Evolutionary conservation across 1,140 invertebrate genomes (phyloP).

Genomic region (Orius insidiosus): DNA sequence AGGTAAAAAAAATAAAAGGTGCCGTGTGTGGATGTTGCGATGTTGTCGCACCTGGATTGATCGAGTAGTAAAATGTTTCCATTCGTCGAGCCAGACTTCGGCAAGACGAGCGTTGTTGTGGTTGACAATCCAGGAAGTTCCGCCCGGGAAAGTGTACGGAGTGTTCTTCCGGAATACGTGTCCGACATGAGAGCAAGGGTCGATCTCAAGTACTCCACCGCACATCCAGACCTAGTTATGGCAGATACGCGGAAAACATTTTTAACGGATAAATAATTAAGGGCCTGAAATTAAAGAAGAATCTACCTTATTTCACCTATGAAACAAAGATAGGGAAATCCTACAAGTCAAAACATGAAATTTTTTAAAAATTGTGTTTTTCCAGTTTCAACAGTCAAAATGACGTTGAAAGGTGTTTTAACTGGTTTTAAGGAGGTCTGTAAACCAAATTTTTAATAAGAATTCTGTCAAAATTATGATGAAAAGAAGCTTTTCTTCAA

Average conservation of each 20-base stretch:
- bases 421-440: no score
- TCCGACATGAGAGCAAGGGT: slow-evolving; percentile 80
- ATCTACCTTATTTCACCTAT: no score
- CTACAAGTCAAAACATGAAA: background rate
- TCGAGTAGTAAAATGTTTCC: slow-evolving; percentile 97
- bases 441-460: no score
- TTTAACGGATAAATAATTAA: background rate
- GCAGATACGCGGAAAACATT: no score
- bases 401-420: no score
- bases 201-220: slow-evolving; percentile 78
- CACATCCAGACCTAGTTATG: slow-evolving; percentile 87
- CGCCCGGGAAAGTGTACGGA: slow-evolving; percentile 97
- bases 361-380: no score
- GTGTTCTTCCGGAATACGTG: slow-evolving; percentile 98
- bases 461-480: no score
- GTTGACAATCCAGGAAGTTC: slow-evolving; percentile 93
- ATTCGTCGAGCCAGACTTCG: slow-evolving; percentile 95
- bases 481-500: no score
- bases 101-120: slow-evolving; percentile 93
- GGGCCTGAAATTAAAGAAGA: no score
- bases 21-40: background rate
- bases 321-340: background rate
- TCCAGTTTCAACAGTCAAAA: no score
- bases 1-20: slow-evolving; percentile 4
- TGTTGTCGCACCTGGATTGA: slow-evolving; percentile 67